These are phyloP conservation scores for Lucilia sericata DNA, from an alignment of 1,140 invertebrate species.

Conservation along the genomic window DNA sequence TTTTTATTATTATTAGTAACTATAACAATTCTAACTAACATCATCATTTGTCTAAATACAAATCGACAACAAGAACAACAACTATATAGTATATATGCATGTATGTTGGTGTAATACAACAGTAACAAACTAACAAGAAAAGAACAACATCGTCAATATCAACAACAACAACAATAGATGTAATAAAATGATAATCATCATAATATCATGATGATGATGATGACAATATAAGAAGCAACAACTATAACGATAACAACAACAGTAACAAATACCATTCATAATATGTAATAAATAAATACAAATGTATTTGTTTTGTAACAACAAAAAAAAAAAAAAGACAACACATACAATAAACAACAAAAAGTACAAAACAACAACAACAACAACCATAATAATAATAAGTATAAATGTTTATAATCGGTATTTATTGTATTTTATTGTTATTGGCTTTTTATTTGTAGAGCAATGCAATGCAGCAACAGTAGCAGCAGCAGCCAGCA, in stretches of 20 bases:
- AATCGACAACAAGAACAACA: not conserved
- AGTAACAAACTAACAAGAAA: not conserved
- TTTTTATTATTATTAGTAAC: not conserved
- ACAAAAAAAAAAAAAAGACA: not conserved
- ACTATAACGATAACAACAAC: not conserved
- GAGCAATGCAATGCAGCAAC: not conserved
- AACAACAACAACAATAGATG: not conserved
- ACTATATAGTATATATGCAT: no score
- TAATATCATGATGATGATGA: not conserved
- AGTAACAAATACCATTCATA: not conserved
- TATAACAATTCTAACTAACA: not conserved
- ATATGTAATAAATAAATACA: not conserved
- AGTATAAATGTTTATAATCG: not conserved
- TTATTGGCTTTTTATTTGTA: constrained; percentile 20
- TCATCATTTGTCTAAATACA: not conserved
- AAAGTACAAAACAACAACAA: not conserved
- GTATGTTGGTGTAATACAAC: no score
- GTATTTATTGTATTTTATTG: constrained; percentile 22
- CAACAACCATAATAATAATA: not conserved
- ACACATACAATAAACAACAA: not conserved
- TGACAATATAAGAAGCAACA: not conserved
- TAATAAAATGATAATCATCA: constrained; percentile 22
- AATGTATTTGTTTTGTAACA: not conserved
- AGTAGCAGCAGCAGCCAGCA: not conserved
- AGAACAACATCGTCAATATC: not conserved